Evolutionary conservation across 2,888 invertebrate genomes (phyloP), one percentile per base, ranked within the genome.

Genomic region (Ochropacha duplaris): DNA sequence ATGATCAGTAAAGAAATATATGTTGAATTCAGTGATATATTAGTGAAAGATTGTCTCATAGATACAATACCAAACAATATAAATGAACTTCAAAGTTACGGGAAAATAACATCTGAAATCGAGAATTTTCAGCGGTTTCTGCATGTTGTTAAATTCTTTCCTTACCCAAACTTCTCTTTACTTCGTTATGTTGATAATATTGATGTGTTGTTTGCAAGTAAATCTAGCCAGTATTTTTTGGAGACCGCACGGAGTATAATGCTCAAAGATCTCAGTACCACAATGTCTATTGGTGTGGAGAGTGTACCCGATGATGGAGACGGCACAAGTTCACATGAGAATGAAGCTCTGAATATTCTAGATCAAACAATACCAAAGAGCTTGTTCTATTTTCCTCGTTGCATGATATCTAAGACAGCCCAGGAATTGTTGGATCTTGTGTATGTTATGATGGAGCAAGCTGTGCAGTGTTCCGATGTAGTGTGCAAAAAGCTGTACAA

Each of bases 201-300:
- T 58, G 96, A 97, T 78, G 90, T 94, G 5, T 87, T 96, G 34
- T 97, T 96, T 84, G 95, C 96, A 34, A 94, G 96, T 74, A 96
- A 96, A 74, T 95, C 96, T 56, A 96, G 96, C 67, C 94, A 95
- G 72, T 94, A 95, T 66, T 95, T 96, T 64, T 83, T 96, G 57
- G 94, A 94, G 57, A 93, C 91, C 54, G 97, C 97, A 0, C 92
- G 95, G 39, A 90, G 86, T 60, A 94, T 98, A 51, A 97, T 98
- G 95, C 94, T 95, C 56, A 96, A 96, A 76, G 97, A 98, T 84
- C 93, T 98, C 56, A 97, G 97, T 81, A 94, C 95, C 65, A 95
- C 96, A 70, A 94, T 95, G 78, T 86, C 93, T 11, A 91, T 94
- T 64, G 93, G 94, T 0, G 91, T 93, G 1, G 92, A 93, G 57